Conservation (phyloP, 2,113 vertebrate genomes). For the Grammomys dolichurus region DNA sequence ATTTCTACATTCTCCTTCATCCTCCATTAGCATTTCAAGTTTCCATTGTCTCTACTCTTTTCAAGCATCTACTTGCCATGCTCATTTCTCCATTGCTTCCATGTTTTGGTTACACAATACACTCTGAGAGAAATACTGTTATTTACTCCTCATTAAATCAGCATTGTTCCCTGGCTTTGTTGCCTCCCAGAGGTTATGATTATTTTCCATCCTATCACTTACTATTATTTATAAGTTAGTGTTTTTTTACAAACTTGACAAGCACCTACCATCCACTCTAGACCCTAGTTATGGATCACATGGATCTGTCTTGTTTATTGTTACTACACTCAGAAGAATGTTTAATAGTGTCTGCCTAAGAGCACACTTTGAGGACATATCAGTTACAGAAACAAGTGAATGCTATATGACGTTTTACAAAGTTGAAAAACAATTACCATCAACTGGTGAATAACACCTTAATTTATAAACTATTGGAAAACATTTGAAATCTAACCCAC, state of each 20-base stretch:
- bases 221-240: neutral
- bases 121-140: neutral
- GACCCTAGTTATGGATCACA: neutral
- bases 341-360: neutral
- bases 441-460: neutral
- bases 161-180: accelerated
- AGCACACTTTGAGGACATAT: accelerated
- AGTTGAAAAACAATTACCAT: neutral
- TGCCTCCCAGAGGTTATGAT: neutral
- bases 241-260: neutral
- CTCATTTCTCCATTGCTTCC: neutral
- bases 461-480: neutral
- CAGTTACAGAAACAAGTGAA: neutral
- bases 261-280: accelerated
- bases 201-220: neutral
- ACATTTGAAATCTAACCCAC: neutral
- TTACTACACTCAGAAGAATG: neutral
- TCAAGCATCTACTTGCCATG: neutral
- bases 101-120: neutral
- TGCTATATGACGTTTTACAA: neutral
- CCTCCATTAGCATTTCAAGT: neutral
- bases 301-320: neutral
- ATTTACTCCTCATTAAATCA: neutral
- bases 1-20: neutral
- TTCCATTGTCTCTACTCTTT: accelerated